phyloP scores from a whole-genome alignment of 2,888 invertebrate genomes.

The Hipparchia sbordonii region DNA sequence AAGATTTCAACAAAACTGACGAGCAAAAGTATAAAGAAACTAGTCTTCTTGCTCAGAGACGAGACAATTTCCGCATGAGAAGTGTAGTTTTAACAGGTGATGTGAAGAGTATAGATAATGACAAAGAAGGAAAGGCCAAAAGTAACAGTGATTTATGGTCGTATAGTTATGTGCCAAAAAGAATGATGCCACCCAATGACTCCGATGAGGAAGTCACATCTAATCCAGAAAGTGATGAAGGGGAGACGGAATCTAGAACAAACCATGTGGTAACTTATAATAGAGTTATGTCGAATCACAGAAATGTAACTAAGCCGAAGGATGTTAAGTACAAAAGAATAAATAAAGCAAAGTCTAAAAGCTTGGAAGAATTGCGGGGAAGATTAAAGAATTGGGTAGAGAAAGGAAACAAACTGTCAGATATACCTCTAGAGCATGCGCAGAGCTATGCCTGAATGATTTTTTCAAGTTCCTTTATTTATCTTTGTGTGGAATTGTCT shows the following conservation, averaged over 20 bases:
- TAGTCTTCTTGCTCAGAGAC: conserved; percentile 72
- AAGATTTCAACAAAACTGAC: conserved; percentile 74
- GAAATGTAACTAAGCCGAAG: conserved; percentile 94
- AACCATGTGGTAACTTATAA: conserved; percentile 90
- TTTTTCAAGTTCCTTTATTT: conserved; percentile 53
- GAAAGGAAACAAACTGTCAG: conserved; percentile 87
- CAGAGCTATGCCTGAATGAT: conserved; percentile 83
- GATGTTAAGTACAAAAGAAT: conserved; percentile 96
- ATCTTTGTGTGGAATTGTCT: conserved; percentile 33
- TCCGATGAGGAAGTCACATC: conserved; percentile 74
- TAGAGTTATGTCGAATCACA: conserved; percentile 94
- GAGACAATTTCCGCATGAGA: conserved; percentile 77
- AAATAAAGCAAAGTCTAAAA: conserved; percentile 95
- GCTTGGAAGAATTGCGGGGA: conserved; percentile 91
- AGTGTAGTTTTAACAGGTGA: conserved; percentile 75
- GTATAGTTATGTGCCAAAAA: conserved; percentile 79
- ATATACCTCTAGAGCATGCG: conserved; percentile 86
- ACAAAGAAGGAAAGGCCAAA: conserved; percentile 66
- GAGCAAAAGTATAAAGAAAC: conserved; percentile 82
- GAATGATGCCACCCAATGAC: conserved; percentile 71
- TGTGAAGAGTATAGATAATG: conserved; percentile 72
- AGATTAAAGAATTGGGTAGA: conserved; percentile 93
- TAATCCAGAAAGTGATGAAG: conserved; percentile 72
- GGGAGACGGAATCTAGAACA: conserved; percentile 64
- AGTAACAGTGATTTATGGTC: conserved; percentile 69